These are phyloP conservation scores for Acipenser transmontanus DNA, from an alignment of 2,797 vertebrate species.

Conservation along the genomic window DNA sequence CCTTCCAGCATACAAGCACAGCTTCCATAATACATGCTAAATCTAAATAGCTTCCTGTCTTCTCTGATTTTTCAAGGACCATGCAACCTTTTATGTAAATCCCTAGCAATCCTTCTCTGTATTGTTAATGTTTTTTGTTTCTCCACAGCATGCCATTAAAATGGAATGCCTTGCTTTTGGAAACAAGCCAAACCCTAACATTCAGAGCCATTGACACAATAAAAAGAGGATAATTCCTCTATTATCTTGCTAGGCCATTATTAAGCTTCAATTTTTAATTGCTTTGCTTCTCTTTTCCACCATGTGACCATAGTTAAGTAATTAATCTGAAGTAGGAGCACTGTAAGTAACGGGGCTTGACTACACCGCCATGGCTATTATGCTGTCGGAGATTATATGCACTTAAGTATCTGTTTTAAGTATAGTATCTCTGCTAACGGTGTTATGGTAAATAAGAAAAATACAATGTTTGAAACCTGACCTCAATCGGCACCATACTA, in stretches of 20 bases:
- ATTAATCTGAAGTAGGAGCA: background rate
- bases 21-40: background rate
- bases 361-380: background rate
- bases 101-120: background rate
- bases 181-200: constrained; percentile 1
- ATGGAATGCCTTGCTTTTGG: background rate
- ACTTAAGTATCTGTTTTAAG: background rate
- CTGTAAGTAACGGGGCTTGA: background rate
- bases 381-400: background rate
- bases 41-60: background rate
- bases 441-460: background rate
- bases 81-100: background rate
- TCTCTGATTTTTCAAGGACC: background rate
- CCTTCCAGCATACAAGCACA: background rate
- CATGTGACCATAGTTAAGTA: background rate
- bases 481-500: background rate
- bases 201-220: constrained; percentile 5
- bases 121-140: background rate
- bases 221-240: constrained; percentile 15
- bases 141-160: background rate
- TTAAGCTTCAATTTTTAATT: constrained; percentile 15
- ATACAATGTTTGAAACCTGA: background rate
- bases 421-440: background rate
- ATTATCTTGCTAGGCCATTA: constrained; percentile 9
- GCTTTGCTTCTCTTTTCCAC: constrained; percentile 1